Percentiles rank a stretch among this genome's conserved stretches.
Conservation (phyloP, 2,888 invertebrate genomes). For the Philopedon plagiatum region DNA sequence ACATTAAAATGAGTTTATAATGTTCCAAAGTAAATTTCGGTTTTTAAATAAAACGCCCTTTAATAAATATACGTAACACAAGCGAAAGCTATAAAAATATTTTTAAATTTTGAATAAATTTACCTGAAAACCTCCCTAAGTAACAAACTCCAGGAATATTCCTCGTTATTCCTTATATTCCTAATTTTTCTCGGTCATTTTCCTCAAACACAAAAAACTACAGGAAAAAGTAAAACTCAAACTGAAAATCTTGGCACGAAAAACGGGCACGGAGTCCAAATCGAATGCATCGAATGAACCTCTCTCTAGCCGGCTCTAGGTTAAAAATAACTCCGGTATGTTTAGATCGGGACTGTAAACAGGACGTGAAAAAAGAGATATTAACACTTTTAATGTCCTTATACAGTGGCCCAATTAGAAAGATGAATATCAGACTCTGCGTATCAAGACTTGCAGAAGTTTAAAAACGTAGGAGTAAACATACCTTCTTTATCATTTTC, state of each 20-base stretch:
- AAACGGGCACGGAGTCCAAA: conserved; percentile 6
- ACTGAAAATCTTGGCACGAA: conserved; percentile 22
- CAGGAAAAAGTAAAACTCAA: conserved; percentile 7
- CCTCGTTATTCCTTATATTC: neutral
- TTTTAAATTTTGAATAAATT: no score
- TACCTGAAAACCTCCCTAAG: no score
- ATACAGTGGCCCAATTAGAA: conserved; percentile 2
- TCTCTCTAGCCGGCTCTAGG: conserved; percentile 16
- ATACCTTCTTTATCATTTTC: no score
- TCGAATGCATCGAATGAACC: conserved; percentile 18
- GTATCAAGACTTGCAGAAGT: no score
- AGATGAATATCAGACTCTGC: no score
- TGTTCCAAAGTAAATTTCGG: no score
- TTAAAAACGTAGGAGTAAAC: no score
- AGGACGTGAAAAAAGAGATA: conserved; percentile 12
- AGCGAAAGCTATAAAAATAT: no score
- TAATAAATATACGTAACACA: no score
- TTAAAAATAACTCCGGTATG: conserved; percentile 41
- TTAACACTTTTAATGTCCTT: neutral
- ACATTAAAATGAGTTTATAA: neutral
- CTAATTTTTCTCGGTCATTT: conserved; percentile 1
- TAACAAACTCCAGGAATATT: neutral
- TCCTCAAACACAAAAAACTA: neutral
- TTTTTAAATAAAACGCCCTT: no score
- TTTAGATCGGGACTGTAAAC: conserved; percentile 30